Conservation (phyloP, 2,113 vertebrate genomes). For the Opisthocomus hoazin region DNA sequence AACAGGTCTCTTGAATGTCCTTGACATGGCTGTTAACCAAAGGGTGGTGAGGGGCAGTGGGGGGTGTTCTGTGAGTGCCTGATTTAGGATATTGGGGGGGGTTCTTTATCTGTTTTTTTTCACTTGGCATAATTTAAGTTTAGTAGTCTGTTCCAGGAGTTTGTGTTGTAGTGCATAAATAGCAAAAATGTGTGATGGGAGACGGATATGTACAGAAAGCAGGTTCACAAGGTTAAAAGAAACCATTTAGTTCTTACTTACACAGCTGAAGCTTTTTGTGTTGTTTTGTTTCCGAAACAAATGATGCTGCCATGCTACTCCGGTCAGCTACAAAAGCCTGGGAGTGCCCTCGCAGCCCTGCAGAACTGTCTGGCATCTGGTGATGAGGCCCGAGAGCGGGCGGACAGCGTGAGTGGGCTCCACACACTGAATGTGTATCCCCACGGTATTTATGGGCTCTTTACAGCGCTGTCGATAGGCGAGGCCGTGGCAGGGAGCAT, state of each 20-base stretch:
- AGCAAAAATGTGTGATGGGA: not conserved
- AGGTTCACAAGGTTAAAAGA: not conserved
- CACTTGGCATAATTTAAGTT: not conserved
- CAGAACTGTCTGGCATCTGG: not conserved
- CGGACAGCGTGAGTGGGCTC: not conserved
- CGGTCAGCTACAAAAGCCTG: rapidly evolving
- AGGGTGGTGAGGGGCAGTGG: not conserved
- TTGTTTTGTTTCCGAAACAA: conserved; percentile 12
- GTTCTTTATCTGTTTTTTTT: no score
- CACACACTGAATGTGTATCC: rapidly evolving
- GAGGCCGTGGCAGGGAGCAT: not conserved
- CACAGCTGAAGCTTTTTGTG: not conserved
- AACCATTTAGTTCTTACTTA: not conserved
- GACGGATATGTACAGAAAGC: rapidly evolving
- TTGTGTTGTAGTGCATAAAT: not conserved
- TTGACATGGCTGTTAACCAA: not conserved
- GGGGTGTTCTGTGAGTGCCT: not conserved
- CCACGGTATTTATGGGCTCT: not conserved
- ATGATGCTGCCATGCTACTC: not conserved
- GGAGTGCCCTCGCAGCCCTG: not conserved
- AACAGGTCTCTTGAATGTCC: not conserved
- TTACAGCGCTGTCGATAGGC: not conserved
- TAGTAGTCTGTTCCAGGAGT: not conserved
- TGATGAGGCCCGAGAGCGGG: not conserved
- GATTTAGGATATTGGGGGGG: not conserved